Evolutionary conservation across 2,888 invertebrate species (phyloP).

Genomic region (Lithophane ornitopus): DNA sequence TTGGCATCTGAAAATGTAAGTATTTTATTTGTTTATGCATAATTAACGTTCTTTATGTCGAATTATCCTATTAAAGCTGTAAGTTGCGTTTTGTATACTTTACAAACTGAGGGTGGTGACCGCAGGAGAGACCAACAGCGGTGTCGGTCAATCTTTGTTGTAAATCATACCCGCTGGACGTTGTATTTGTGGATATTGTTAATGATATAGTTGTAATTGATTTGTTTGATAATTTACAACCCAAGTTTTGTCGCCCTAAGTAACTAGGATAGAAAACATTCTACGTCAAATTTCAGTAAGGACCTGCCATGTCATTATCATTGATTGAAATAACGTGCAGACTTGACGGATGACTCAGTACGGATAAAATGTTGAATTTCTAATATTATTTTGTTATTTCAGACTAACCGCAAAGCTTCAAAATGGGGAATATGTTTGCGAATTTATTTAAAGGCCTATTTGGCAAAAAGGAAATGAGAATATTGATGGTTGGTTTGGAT

Average conservation of each 20-base stretch:
- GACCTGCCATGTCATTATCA: slow-evolving; percentile 90
- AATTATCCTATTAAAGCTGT: slow-evolving; percentile 47
- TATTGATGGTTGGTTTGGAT: slow-evolving; percentile 99
- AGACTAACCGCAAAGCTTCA: slow-evolving; percentile 91
- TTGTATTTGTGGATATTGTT: slow-evolving; percentile 27
- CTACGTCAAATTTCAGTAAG: slow-evolving; percentile 73
- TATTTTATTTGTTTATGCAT: slow-evolving; percentile 66
- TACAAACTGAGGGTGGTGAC: slow-evolving; percentile 88
- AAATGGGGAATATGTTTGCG: slow-evolving; percentile 99
- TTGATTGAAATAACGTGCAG: slow-evolving; percentile 87
- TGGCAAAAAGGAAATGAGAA: slow-evolving; percentile 99
- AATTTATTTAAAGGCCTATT: slow-evolving; percentile 99
- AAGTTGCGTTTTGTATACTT: slow-evolving; percentile 70
- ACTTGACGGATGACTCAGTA: slow-evolving; percentile 87
- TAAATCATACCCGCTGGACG: slow-evolving; percentile 63
- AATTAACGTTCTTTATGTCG: slow-evolving; percentile 41
- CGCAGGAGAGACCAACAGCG: slow-evolving; percentile 89
- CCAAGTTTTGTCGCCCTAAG: slow-evolving; percentile 17
- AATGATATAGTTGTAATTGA: slow-evolving; percentile 19
- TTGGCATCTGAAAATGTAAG: slow-evolving; percentile 90
- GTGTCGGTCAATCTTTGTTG: slow-evolving; percentile 88
- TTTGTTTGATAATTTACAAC: slow-evolving; percentile 5
- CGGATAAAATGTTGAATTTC: slow-evolving; percentile 72
- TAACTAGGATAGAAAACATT: slow-evolving; percentile 62
- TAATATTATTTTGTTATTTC: slow-evolving; percentile 80